Evolutionary conservation across 2,888 invertebrate species (phyloP), one percentile per base, ranked within the genome.

Genomic region (Thumatha senex): DNA sequence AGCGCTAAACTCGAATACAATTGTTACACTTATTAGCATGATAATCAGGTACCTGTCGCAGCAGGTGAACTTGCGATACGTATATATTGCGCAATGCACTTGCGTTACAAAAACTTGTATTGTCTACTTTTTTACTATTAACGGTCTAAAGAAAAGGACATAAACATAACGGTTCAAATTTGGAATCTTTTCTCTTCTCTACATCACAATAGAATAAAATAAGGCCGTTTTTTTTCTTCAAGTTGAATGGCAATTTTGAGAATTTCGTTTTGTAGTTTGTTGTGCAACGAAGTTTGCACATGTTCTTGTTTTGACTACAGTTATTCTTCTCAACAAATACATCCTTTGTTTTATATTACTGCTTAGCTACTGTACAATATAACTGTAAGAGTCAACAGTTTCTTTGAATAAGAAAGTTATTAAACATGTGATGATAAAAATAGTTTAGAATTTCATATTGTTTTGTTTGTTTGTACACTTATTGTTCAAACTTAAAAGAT

Each of bases 21-120:
- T 87, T 89, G 84, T 90, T 74, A 76, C 64, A 62, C 63, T 59
- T 68, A 88, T 88, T 88, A 86, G 76, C 89, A 89, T 90, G 82
- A 89, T 87, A 90, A 90, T 89, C 81, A 78, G 72, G 83, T 89
- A 90, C 89, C 90, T 90, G 89, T 73, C 48, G 77, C 74, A 65
- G 75, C 89, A 89, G 89, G 90, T 89, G 87, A 80, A 86, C 84
- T 83, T 81, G 77, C 74, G 56, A 54, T 64, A 75, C 75, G 65
- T 83, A 74, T 63, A 63, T 56, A 63, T 89, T 90, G 89, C 78
- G 83, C 86, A 89, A 82, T 65, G 33, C 58, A 67, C 67, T 69
- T 88, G 77, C 76, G 76, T 63, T 74, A 75, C 71, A 74, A 70
- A 72, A 63, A 57, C 63, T 65, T 67, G 63, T 74, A 69, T 72